Conservation (phyloP, 1,140 invertebrate species). For the Frieseomelitta varia region DNA sequence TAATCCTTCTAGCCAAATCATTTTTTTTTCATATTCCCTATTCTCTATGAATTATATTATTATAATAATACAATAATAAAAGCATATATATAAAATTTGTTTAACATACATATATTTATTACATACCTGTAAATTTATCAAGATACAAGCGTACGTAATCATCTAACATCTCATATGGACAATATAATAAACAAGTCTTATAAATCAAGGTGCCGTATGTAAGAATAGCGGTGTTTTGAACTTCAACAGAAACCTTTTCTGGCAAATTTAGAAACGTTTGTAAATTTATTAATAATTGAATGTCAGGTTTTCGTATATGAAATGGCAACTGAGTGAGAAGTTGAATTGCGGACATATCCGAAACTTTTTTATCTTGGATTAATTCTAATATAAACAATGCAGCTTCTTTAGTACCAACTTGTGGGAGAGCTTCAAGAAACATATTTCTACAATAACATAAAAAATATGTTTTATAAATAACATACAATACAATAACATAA, state of each 20-base stretch:
- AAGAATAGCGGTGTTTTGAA: conserved; percentile 86
- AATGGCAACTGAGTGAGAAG: conserved; percentile 84
- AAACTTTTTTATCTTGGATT: conserved; percentile 84
- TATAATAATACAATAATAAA: conserved; percentile 17
- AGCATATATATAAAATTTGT: not conserved
- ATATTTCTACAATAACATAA: conserved; percentile 82
- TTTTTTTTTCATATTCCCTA: conserved; percentile 85
- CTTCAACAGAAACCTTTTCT: conserved; percentile 78
- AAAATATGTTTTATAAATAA: conserved; percentile 14
- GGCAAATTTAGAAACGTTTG: conserved; percentile 82
- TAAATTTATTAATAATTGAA: conserved; percentile 82
- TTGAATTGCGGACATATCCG: conserved; percentile 83
- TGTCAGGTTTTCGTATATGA: conserved; percentile 83
- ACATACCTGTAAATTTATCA: conserved; percentile 84
- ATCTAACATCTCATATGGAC: conserved; percentile 85
- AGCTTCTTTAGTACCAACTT: conserved; percentile 85
- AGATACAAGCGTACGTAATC: conserved; percentile 87
- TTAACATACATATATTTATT: conserved; percentile 2
- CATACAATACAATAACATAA: too few species aligned
- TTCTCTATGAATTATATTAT: conserved; percentile 81
- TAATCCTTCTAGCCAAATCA: conserved; percentile 88
- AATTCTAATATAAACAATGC: conserved; percentile 85
- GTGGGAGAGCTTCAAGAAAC: conserved; percentile 88
- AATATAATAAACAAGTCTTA: conserved; percentile 84
- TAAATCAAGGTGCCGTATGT: conserved; percentile 87